phyloP scores from a whole-genome alignment of 1,140 invertebrate genomes.

The Bacillus rossius region DNA sequence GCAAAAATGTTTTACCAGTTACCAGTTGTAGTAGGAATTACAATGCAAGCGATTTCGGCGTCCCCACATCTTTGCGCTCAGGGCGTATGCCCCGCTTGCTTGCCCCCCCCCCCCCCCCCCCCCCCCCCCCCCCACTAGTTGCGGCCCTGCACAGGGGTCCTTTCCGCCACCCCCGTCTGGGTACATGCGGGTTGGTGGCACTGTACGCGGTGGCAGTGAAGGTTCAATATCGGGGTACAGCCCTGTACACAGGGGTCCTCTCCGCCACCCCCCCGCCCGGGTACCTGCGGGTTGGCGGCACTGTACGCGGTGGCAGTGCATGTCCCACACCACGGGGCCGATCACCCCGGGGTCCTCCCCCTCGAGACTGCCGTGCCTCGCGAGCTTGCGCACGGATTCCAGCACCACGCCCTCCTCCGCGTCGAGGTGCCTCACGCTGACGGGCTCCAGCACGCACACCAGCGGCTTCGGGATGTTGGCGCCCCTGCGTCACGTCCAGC shows the following conservation, averaged over 20 bases:
- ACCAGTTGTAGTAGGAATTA: no score
- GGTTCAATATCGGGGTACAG: slow-evolving; percentile 73
- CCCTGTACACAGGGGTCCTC: slow-evolving; percentile 77
- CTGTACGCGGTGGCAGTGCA: slow-evolving; percentile 50
- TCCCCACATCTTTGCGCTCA: no score
- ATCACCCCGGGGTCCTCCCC: slow-evolving; percentile 73
- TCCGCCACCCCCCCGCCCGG: no score
- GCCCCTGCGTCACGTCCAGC: slow-evolving; percentile 42
- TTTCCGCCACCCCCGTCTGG: no score
- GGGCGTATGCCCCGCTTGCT: no score
- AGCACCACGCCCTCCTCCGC: slow-evolving; percentile 42
- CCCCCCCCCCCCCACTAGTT: no score
- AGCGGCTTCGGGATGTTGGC: slow-evolving; percentile 61
- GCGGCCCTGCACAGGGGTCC: no score
- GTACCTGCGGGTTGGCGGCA: background rate
- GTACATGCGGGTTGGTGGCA: background rate
- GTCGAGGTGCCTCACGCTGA: slow-evolving; percentile 59
- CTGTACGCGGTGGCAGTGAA: slow-evolving; percentile 50
- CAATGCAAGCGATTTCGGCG: no score
- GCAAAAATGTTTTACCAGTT: no score
- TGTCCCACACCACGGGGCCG: slow-evolving; percentile 73
- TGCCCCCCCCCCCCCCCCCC: no score
- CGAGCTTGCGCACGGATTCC: background rate
- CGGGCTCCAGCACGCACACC: slow-evolving; percentile 68
- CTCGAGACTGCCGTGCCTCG: slow-evolving; percentile 7